Conservation (phyloP, 2,797 vertebrate species). For the Lateolabrax maculatus region DNA sequence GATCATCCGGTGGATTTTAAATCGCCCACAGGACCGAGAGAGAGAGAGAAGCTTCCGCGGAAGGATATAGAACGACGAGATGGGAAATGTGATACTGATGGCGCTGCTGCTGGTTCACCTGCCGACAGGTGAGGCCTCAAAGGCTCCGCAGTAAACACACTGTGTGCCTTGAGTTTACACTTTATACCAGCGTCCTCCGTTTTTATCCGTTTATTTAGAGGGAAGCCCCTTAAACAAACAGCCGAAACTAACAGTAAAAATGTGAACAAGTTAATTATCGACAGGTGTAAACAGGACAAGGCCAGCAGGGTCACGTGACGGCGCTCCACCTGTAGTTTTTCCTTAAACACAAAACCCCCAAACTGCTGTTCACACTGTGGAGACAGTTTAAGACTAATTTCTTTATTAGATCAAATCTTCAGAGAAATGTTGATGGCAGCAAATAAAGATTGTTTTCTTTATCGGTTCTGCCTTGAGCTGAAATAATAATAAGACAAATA, state of each 20-base stretch:
- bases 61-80: conserved; percentile 49
- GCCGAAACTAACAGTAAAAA: conserved; percentile 12
- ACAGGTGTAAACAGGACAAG: conserved; percentile 74
- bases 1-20: conserved; percentile 35
- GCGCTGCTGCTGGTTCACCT: conserved; percentile 74
- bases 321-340: neutral
- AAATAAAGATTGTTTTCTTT: neutral
- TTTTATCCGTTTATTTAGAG: neutral
- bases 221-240: conserved; percentile 26
- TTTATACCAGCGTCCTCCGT: fast-evolving
- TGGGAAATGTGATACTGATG: conserved; percentile 72
- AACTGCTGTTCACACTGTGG: no score
- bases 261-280: conserved; percentile 77
- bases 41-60: conserved; percentile 45
- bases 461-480: neutral
- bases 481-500: no score
- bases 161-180: fast-evolving
- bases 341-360: neutral
- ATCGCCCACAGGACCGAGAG: conserved; percentile 4
- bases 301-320: conserved; percentile 75
- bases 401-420: neutral
- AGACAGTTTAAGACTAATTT: no score
- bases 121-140: conserved; percentile 74
- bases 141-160: fast-evolving
- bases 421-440: neutral